phyloP scores from a whole-genome alignment of 2,888 invertebrate genomes.

The Hirtodrosophila trivittata region DNA sequence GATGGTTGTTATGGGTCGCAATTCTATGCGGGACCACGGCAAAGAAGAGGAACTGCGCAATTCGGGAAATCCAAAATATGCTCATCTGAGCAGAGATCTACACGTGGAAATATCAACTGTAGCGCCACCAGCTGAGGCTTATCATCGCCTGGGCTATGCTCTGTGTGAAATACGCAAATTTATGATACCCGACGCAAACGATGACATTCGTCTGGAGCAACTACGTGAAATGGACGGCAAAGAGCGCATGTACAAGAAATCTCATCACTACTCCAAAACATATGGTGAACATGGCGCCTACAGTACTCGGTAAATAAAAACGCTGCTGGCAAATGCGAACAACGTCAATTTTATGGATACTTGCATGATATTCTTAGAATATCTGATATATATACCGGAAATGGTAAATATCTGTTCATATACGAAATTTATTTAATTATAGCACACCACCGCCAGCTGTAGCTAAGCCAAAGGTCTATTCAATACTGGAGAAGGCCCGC shows the following conservation, averaged over 20 bases:
- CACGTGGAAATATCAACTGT: slow-evolving; percentile 96
- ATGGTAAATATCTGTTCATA: no score
- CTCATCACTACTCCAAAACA: slow-evolving; percentile 80
- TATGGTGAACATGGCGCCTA: slow-evolving; percentile 79
- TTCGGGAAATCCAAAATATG: slow-evolving; percentile 95
- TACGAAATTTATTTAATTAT: slow-evolving; percentile 12
- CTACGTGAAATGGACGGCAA: slow-evolving; percentile 82
- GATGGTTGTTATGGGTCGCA: slow-evolving; percentile 96
- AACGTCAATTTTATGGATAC: not conserved
- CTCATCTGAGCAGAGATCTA: slow-evolving; percentile 94
- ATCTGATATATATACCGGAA: not conserved
- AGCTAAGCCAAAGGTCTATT: slow-evolving; percentile 91
- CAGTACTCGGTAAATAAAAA: slow-evolving; percentile 70
- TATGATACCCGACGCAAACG: slow-evolving; percentile 88
- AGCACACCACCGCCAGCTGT: slow-evolving; percentile 83
- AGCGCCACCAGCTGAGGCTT: slow-evolving; percentile 95
- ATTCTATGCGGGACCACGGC: slow-evolving; percentile 96
- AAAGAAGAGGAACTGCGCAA: slow-evolving; percentile 96
- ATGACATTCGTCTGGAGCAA: slow-evolving; percentile 82
- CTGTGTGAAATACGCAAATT: slow-evolving; percentile 91
- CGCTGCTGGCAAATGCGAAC: not conserved
- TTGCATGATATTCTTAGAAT: not conserved
- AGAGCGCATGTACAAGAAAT: slow-evolving; percentile 81
- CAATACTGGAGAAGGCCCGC: slow-evolving; percentile 91
- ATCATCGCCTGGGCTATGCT: slow-evolving; percentile 92